Evolutionary conservation across 2,888 invertebrate genomes (phyloP), one percentile per base, ranked within the genome.

Genomic region (Himalopsyche anomala): DNA sequence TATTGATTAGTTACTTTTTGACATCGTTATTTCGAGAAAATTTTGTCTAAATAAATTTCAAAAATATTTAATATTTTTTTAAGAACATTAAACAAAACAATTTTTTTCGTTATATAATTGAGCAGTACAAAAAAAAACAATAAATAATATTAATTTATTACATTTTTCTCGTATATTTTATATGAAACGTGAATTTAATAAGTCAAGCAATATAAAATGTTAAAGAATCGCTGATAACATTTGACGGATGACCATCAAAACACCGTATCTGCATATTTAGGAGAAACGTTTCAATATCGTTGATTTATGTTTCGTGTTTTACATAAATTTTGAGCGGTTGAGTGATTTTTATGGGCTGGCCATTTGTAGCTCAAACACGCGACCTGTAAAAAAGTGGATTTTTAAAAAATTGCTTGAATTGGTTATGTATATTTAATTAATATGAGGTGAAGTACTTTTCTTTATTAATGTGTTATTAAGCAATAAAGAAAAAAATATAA

Each of bases 241-340:
- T 36, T 74, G 74, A 74, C 36, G 74, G 11, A 74, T 74, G 36
- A 36, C 74, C 74, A 36, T 74, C 74, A 74, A 28, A 74, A 74
- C 36, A 15, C 5, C 38, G 38, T 38, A 74, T 74, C 74, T 74
- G 36, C 74, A 74, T 74, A 74, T 74, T 74, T 74, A 5, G 74
- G 74, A 28, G 74, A 36, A 74, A 74, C 74, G 36, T 74, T 74
- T 74, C 74, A 74, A 74, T 74, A 74, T 36, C 5, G 74, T 74
- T 74, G 74, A 74, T 74, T 74, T 74, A 74, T 74, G 74, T 74
- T 74, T 74, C 74, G 36, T 74, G 74, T 74, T 74, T 74, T 74
- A 74, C 74, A 74, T 74, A 74, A 74, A 74, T 74, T 74, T 74
- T 74, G 74, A 74, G 36, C 74, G 74, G 28, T 74, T 74, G 74